Evolutionary conservation across 2,888 invertebrate species (phyloP), one percentile per base, ranked within the genome.

Genomic region (Drosophila leonis): DNA sequence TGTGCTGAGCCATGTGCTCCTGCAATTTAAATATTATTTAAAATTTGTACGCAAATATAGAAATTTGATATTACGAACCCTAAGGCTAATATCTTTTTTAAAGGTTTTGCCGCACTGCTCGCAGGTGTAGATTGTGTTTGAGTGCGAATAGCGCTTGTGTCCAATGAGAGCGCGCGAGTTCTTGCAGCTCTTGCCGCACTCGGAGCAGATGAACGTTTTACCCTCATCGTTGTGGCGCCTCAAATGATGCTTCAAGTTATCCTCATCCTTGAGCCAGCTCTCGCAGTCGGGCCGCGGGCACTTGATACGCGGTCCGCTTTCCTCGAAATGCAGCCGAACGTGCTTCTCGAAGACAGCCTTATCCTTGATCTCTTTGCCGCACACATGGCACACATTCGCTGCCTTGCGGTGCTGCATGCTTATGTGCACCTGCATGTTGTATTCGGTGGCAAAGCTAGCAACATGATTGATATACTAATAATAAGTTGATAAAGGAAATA

Each of bases 1-100:
- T 92, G 48, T 93, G 93, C 29, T 91, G 91, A 10, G 93, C 92
- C 91, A 92, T 92, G 66, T 93, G 93, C 75, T 93, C 92, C 92
- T 92, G 57, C 0, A 64, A 72, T 15, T 41, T 20, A 24, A 6
- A 29, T 27, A n/a, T 37, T 37, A 18, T 39, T 12, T 10, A 20
- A 31, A n/a, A 39, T 61, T 52, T 49, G 63, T 20, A 33, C 6
- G 15, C 3, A 31, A 2, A 27, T 0, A 5, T 31, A 20, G 18
- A 3, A 8, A 13, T 13, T 20, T 13, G 0, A 8, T 1, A 13
- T 7, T 18, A 4, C 67, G 44, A 69, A 92, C 93, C 77, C 90
- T 92, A 37, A 93, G 81, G 48, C 90, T 90, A 31, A 93, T 90
- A 5, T 92, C 90, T 42, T 92, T 92, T 65, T 93, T 93, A 64